Conservation (phyloP, 2,888 invertebrate species). For the Xylota segnis region DNA sequence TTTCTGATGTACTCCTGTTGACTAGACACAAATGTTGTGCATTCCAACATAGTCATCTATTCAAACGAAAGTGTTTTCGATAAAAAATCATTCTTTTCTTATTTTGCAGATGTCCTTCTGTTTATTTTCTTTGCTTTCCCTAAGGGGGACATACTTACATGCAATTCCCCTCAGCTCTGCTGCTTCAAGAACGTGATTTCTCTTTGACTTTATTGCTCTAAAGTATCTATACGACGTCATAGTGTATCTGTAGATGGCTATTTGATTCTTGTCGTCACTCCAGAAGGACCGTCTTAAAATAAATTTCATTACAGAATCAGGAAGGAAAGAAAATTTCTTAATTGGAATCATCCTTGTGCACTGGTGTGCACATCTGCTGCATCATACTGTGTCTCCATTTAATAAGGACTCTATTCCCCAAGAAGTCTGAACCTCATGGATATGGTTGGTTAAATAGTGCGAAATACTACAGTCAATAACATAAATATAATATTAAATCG, state of each 20-base stretch:
- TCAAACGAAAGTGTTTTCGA: neutral
- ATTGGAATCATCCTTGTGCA: neutral
- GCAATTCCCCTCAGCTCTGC: neutral
- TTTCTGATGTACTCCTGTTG: too few relatives aligned
- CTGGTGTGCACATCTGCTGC: conserved; percentile 3
- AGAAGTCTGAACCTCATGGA: neutral
- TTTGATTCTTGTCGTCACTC: neutral
- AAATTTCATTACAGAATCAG: neutral
- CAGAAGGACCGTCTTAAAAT: neutral
- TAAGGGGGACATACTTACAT: neutral
- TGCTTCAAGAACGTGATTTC: neutral
- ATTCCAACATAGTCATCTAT: neutral
- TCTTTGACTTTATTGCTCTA: neutral
- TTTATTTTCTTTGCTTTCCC: neutral
- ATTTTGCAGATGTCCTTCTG: conserved; percentile 3
- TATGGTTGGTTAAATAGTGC: too few relatives aligned
- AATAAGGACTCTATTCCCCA: neutral
- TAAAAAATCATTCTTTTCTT: neutral
- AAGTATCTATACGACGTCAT: neutral
- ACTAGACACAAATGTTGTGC: neutral
- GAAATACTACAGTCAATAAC: too few relatives aligned
- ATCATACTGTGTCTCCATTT: neutral
- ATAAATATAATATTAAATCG: too few relatives aligned
- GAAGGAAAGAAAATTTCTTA: neutral
- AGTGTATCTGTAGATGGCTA: neutral